Conservation (phyloP, 2,113 vertebrate genomes). For the Natator depressus region DNA sequence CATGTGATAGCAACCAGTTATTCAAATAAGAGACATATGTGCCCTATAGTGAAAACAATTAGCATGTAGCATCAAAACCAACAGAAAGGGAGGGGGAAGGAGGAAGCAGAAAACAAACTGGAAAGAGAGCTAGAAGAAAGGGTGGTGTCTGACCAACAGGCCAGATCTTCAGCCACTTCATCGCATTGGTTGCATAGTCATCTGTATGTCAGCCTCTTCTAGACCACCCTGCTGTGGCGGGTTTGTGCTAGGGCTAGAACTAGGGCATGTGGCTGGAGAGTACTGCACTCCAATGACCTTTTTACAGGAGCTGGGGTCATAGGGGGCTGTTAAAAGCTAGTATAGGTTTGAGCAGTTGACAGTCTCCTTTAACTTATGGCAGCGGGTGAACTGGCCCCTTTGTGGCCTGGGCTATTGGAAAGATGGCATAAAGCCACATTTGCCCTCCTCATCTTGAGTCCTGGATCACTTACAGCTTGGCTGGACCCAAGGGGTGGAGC, state of each 20-base stretch:
- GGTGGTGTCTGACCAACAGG: background rate
- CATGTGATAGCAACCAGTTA: constrained; percentile 28
- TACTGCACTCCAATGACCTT: background rate
- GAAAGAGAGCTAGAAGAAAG: background rate
- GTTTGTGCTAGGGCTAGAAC: background rate
- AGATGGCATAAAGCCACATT: background rate
- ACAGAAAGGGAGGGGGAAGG: background rate
- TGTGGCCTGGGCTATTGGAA: background rate
- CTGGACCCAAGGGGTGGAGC: background rate
- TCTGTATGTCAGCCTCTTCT: background rate
- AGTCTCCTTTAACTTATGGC: background rate
- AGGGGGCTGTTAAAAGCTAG: background rate
- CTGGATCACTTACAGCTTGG: rapidly evolving
- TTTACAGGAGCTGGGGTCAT: background rate
- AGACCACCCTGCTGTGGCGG: background rate
- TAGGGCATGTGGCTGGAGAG: background rate
- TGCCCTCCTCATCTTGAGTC: background rate
- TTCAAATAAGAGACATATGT: background rate
- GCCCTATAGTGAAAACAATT: constrained; percentile 7
- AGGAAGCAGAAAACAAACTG: constrained; percentile 2
- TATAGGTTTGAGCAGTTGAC: background rate
- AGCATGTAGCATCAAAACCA: constrained; percentile 29
- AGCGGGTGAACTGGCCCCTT: background rate
- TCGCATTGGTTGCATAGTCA: rapidly evolving
- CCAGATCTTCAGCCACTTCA: background rate